Percentiles rank a stretch among this genome's conserved stretches.
These are phyloP conservation scores for Agrochola circellaris DNA, from an alignment of 2,888 invertebrate species.

Conservation along the genomic window DNA sequence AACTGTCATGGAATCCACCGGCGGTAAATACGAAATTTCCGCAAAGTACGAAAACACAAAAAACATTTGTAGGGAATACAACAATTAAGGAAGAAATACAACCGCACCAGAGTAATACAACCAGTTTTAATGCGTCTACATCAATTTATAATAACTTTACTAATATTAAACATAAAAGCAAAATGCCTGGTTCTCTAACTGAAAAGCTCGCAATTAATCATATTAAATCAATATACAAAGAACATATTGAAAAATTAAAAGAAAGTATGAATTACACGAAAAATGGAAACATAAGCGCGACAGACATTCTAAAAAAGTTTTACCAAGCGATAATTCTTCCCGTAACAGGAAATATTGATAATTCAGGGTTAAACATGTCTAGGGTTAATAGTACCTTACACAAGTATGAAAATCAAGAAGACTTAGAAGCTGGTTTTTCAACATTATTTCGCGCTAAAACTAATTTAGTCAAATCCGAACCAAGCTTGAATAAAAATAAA, in stretches of 20 bases:
- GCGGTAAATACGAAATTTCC: background rate
- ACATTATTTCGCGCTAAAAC: background rate
- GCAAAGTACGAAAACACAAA: background rate
- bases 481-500: slow-evolving; percentile 6
- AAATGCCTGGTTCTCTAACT: slow-evolving; percentile 33
- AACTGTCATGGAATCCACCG: slow-evolving; percentile 2
- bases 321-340: background rate
- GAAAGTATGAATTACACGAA: slow-evolving; percentile 16
- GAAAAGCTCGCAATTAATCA: slow-evolving; percentile 5
- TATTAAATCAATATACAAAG: slow-evolving; percentile 25
- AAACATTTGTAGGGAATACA: background rate
- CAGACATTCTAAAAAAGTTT: slow-evolving; percentile 17
- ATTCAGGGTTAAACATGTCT: background rate
- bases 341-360: background rate
- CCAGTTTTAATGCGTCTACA: background rate
- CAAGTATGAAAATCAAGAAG: background rate
- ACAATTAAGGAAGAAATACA: background rate
- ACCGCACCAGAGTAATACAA: background rate
- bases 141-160: slow-evolving; percentile 1
- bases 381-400: slow-evolving; percentile 8
- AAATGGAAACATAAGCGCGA: slow-evolving; percentile 14
- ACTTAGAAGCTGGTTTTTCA: background rate
- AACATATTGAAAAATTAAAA: slow-evolving; percentile 20
- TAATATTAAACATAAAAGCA: slow-evolving; percentile 42
- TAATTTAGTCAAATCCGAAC: background rate